phyloP scores from a whole-genome alignment of 2,113 vertebrate species.

The Athene cunicularia region DNA sequence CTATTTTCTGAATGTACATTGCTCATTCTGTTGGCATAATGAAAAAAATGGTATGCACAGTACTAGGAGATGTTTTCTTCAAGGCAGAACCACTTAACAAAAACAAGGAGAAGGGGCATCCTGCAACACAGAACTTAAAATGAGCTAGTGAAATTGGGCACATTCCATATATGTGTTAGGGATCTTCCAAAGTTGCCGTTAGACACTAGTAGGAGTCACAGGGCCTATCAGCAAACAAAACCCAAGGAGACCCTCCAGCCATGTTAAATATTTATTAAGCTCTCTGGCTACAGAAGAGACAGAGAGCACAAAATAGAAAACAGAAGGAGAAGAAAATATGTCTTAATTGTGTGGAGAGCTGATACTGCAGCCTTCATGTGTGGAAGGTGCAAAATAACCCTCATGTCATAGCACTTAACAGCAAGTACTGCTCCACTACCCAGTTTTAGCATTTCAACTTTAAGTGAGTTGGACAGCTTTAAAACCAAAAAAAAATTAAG shows the following conservation, averaged over 20 bases:
- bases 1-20: not conserved
- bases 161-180: not conserved
- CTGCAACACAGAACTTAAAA: not conserved
- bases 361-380: not conserved
- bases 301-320: slow-evolving; percentile 9
- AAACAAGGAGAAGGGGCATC: not conserved
- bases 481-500: not conserved
- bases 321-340: not conserved
- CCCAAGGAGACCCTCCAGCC: not conserved
- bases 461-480: not conserved
- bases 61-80: not conserved
- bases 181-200: not conserved
- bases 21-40: not conserved
- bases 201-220: not conserved
- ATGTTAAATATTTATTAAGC: slow-evolving; percentile 45
- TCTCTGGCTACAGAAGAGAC: not conserved
- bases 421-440: not conserved
- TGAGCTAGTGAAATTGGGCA: not conserved
- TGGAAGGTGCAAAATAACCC: slow-evolving; percentile 17
- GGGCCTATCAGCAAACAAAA: not conserved
- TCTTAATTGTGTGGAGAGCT: not conserved
- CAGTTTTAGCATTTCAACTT: not conserved
- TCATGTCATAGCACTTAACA: not conserved
- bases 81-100: not conserved
- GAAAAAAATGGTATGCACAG: not conserved